Evolutionary conservation across 1,140 invertebrate genomes (phyloP).

Genomic region (Rhagoletis zephyria): DNA sequence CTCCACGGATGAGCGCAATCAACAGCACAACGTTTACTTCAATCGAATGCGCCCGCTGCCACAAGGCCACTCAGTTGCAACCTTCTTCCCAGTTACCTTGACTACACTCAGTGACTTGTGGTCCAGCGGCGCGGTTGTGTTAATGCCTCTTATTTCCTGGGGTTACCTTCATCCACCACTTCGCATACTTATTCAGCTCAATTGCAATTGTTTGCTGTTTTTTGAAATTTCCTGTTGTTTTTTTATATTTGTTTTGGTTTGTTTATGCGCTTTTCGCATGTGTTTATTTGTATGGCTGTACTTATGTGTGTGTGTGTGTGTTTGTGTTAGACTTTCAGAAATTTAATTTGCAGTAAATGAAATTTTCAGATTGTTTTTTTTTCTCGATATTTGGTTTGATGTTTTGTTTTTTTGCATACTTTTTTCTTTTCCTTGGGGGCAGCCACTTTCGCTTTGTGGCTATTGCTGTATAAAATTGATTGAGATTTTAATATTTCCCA

Average conservation of each 20-base stretch:
- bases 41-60: constrained; percentile 12
- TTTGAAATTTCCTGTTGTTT: constrained; percentile 41
- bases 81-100: neutral
- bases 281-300: neutral
- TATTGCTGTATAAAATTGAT: constrained; percentile 52
- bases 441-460: constrained; percentile 35
- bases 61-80: constrained; percentile 3
- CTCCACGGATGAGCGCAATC: neutral
- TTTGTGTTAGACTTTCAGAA: constrained; percentile 8
- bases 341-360: constrained; percentile 57
- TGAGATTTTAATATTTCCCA: constrained; percentile 55
- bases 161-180: neutral
- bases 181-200: neutral
- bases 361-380: constrained; percentile 5
- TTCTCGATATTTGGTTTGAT: neutral
- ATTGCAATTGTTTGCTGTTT: constrained; percentile 50
- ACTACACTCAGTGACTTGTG: neutral
- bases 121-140: constrained; percentile 45
- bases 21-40: constrained; percentile 25
- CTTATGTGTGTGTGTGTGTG: neutral
- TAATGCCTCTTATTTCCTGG: constrained; percentile 37
- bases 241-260: neutral
- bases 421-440: neutral
- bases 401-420: constrained; percentile 11
- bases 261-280: constrained; percentile 22